Percentiles rank a stretch among this genome's conserved stretches.
These are phyloP conservation scores for Trachelipus rathkii DNA, from an alignment of 1,140 invertebrate genomes.

Conservation along the genomic window DNA sequence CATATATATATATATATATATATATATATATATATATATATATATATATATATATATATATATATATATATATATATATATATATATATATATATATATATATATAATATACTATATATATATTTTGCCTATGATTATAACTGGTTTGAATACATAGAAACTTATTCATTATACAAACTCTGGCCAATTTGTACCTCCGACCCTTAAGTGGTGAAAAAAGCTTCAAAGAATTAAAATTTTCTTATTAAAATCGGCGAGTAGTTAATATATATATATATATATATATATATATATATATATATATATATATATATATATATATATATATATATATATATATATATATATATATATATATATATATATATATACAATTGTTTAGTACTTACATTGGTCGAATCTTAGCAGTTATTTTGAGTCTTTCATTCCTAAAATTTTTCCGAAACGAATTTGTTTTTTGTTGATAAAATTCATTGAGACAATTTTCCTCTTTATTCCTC, in stretches of 20 bases:
- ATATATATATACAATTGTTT: neutral
- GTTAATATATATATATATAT: neutral
- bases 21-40: too few species aligned
- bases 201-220: too few species aligned
- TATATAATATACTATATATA: too few species aligned
- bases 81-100: too few species aligned
- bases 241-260: neutral
- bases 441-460: neutral
- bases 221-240: too few species aligned
- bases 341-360: neutral
- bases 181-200: too few species aligned
- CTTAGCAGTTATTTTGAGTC: neutral
- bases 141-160: too few species aligned
- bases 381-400: neutral
- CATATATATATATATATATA: too few species aligned
- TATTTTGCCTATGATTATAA: too few species aligned
- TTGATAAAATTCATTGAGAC: neutral
- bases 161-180: too few species aligned
- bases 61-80: too few species aligned
- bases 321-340: conserved; percentile 15
- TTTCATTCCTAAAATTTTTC: neutral
- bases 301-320: conserved; percentile 15
- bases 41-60: too few species aligned
- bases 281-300: neutral
- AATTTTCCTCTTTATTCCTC: neutral